Conservation (phyloP, 2,888 invertebrate genomes). For the Oligia latruncula region DNA sequence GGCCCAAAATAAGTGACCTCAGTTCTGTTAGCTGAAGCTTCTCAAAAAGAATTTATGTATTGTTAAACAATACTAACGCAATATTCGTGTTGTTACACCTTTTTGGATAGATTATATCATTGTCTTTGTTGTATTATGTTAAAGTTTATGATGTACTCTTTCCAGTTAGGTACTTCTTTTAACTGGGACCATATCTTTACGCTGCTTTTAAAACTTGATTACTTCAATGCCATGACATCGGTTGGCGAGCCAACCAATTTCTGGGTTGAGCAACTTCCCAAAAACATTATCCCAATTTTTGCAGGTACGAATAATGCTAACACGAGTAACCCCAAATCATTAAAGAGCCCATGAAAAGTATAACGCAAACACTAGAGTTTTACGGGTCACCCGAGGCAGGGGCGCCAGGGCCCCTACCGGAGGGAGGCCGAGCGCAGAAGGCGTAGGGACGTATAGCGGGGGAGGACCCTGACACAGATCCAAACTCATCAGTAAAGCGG, state of each 20-base stretch:
- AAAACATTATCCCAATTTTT: slow-evolving; percentile 33
- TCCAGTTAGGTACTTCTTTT: slow-evolving; percentile 10
- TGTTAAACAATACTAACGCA: slow-evolving; percentile 64
- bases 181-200: not conserved
- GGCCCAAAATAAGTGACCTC: slow-evolving; percentile 69
- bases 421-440: slow-evolving; percentile 77
- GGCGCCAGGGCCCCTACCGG: slow-evolving; percentile 74
- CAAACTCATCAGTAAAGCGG: slow-evolving; percentile 86
- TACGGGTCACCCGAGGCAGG: slow-evolving; percentile 83
- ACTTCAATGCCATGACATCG: not conserved
- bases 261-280: not conserved
- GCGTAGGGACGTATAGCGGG: slow-evolving; percentile 83
- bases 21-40: slow-evolving; percentile 63
- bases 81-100: slow-evolving; percentile 46
- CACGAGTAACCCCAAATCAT: slow-evolving; percentile 77
- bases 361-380: slow-evolving; percentile 85
- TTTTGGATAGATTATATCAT: slow-evolving; percentile 50
- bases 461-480: slow-evolving; percentile 90
- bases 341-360: slow-evolving; percentile 81
- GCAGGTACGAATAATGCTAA: slow-evolving; percentile 59
- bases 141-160: slow-evolving; percentile 26
- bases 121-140: slow-evolving; percentile 45
- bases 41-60: slow-evolving; percentile 61
- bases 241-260: slow-evolving; percentile 9
- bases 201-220: not conserved